Evolutionary conservation across 2,888 invertebrate genomes (phyloP).

Genomic region (Lottia scabra): DNA sequence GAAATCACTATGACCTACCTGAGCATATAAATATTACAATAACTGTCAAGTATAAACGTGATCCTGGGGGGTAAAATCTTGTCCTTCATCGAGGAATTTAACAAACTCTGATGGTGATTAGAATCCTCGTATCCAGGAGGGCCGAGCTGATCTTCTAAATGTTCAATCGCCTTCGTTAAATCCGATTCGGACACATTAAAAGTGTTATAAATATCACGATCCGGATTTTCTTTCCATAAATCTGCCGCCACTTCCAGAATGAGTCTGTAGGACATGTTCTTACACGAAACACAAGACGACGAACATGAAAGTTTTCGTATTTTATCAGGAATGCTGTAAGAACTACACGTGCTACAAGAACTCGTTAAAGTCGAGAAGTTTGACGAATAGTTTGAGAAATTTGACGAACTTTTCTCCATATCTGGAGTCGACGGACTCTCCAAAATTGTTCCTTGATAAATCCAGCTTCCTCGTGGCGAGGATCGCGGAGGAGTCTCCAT

Average conservation of each 20-base stretch:
- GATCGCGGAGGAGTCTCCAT: constrained; percentile 11
- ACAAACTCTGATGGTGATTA: background rate
- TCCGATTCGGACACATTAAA: constrained; percentile 61
- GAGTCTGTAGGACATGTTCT: constrained; percentile 11
- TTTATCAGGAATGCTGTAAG: constrained; percentile 20
- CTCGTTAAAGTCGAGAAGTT: constrained; percentile 15
- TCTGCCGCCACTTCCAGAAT: constrained; percentile 31
- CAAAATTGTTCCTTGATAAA: constrained; percentile 21
- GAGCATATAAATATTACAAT: constrained; percentile 61
- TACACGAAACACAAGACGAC: constrained; percentile 15
- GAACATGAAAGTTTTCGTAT: constrained; percentile 26
- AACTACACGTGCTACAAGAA: background rate
- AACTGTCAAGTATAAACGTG: constrained; percentile 59
- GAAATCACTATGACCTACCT: constrained; percentile 42
- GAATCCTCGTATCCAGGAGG: constrained; percentile 16
- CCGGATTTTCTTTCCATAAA: constrained; percentile 61
- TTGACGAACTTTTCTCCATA: background rate
- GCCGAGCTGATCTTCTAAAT: constrained; percentile 56
- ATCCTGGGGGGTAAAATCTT: constrained; percentile 52
- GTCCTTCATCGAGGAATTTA: constrained; percentile 11
- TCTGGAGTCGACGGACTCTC: background rate
- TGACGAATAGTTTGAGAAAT: constrained; percentile 2
- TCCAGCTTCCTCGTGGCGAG: constrained; percentile 37
- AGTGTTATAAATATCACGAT: constrained; percentile 58
- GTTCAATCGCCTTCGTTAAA: constrained; percentile 56